These are phyloP conservation scores for Antennarius maculatus DNA, from an alignment of 2,797 vertebrate genomes.

Conservation along the genomic window DNA sequence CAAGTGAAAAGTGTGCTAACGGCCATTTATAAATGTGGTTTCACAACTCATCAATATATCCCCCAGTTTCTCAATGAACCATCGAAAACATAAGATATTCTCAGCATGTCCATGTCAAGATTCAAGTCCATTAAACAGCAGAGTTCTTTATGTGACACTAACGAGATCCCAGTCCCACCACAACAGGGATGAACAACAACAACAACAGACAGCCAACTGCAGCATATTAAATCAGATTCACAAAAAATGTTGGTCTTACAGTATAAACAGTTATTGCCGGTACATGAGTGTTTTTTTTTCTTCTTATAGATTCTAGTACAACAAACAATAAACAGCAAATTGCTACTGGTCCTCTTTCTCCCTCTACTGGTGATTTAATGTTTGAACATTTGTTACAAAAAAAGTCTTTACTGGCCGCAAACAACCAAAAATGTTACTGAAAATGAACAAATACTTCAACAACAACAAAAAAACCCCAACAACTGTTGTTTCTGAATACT, in stretches of 20 bases:
- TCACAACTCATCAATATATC: too few species aligned
- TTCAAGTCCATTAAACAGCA: not conserved
- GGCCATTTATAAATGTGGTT: too few species aligned
- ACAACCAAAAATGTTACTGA: not conserved
- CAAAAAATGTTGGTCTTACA: not conserved
- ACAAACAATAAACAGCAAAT: not conserved
- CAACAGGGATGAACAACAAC: not conserved
- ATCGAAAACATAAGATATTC: too few species aligned
- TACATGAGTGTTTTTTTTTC: not conserved
- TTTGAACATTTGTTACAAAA: not conserved
- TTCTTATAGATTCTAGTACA: not conserved
- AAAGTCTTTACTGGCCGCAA: not conserved
- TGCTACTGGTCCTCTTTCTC: slow-evolving; percentile 41
- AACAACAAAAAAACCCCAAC: too few species aligned
- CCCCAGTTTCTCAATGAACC: too few species aligned
- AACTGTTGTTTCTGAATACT: not conserved
- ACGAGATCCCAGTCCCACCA: not conserved
- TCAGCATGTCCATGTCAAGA: too few species aligned
- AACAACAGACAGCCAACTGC: not conserved
- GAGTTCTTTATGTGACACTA: not conserved
- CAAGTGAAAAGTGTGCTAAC: too few species aligned
- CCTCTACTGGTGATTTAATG: slow-evolving; percentile 62
- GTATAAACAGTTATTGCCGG: not conserved
- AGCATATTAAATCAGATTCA: not conserved
- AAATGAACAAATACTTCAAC: too few species aligned